Conservation (phyloP, 2,888 invertebrate species). For the Drosophila meridionalis region DNA sequence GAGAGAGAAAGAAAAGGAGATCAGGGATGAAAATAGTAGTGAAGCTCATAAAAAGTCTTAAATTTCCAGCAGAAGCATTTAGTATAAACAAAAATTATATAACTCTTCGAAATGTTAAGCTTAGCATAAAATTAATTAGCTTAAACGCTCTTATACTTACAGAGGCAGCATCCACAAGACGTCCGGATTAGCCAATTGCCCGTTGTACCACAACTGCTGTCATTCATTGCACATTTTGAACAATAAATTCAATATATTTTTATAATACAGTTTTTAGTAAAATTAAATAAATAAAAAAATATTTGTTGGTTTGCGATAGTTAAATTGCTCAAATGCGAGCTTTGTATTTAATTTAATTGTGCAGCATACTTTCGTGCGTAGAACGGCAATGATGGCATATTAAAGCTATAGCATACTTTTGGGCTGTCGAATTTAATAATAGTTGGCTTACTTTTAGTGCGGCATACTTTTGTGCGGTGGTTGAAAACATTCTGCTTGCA, state of each 20-base stretch:
- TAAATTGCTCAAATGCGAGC: neutral
- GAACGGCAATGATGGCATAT: fast-evolving
- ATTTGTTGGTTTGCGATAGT: neutral
- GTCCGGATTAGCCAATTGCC: neutral
- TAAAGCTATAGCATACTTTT: neutral
- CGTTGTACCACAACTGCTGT: neutral
- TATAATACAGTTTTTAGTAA: conserved; percentile 1
- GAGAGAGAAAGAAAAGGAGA: neutral
- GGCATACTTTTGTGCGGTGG: conserved; percentile 6
- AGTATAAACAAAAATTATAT: neutral
- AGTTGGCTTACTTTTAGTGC: no score
- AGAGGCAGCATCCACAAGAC: conserved; percentile 6
- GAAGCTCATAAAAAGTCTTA: neutral
- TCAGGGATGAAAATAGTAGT: neutral
- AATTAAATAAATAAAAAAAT: neutral
- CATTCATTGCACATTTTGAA: neutral
- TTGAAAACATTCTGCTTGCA: fast-evolving
- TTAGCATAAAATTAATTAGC: neutral
- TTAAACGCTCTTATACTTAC: conserved; percentile 25
- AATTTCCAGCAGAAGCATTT: neutral
- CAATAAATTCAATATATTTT: neutral
- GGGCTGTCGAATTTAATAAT: neutral
- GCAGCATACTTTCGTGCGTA: neutral
- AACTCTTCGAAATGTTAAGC: neutral
- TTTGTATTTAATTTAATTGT: neutral